phyloP scores from a whole-genome alignment of 2,797 vertebrate species.

The Otolemur crassicaudatus region DNA sequence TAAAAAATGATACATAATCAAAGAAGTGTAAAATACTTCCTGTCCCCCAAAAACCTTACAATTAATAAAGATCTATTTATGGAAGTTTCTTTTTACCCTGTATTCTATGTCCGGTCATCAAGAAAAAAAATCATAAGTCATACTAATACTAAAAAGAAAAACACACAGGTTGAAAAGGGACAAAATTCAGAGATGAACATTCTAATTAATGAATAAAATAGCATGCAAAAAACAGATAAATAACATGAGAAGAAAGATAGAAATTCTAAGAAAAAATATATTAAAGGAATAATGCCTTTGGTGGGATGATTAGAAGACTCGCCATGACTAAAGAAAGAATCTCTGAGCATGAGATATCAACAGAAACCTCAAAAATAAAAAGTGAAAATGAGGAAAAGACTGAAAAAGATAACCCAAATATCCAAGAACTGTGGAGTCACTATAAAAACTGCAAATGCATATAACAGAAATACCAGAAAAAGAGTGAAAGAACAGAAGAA shows the following conservation, averaged over 20 bases:
- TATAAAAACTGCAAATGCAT: neutral
- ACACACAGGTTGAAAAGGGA: neutral
- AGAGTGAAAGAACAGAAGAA: neutral
- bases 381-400: neutral
- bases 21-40: neutral
- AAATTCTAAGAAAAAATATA: neutral
- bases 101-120: neutral
- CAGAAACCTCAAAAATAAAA: neutral
- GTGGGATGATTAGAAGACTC: neutral
- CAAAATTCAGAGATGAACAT: neutral
- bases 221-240: neutral
- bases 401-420: neutral
- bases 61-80: neutral
- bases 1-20: neutral
- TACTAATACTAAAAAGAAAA: neutral
- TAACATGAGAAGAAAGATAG: neutral
- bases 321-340: neutral
- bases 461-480: neutral
- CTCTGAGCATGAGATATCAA: neutral
- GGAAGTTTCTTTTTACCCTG: neutral
- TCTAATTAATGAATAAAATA: neutral
- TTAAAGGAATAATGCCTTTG: neutral
- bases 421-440: neutral
- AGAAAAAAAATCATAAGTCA: neutral
- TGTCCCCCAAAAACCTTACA: too few species aligned